phyloP scores from a whole-genome alignment of 1,140 invertebrate species.

The Solenopsis fugax region DNA sequence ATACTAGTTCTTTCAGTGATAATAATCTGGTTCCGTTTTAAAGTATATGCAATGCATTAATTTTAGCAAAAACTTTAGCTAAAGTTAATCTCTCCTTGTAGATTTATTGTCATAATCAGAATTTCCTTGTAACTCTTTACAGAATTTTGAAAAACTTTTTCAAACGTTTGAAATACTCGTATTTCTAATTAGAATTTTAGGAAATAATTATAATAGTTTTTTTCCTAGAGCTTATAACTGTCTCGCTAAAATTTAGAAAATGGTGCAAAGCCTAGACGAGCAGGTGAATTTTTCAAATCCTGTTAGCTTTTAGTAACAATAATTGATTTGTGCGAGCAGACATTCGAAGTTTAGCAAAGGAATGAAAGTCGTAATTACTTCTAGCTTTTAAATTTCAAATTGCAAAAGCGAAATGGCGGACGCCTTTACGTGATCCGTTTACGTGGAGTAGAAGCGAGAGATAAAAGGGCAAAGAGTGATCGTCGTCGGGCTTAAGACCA shows the following conservation, averaged over 20 bases:
- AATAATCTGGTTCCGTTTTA: no score
- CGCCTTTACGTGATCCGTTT: constrained; percentile 16
- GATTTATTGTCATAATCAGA: not conserved
- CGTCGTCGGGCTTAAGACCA: constrained; percentile 48
- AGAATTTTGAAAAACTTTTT: not conserved
- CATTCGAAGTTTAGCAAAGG: not conserved
- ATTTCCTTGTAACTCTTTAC: not conserved
- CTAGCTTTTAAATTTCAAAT: constrained; percentile 25
- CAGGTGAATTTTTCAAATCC: not conserved
- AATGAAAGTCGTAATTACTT: constrained; percentile 12
- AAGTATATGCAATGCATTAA: not conserved
- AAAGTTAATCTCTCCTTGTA: not conserved
- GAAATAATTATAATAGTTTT: not conserved
- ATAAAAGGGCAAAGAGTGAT: constrained; percentile 33
- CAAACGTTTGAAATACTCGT: not conserved
- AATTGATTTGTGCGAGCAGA: not conserved
- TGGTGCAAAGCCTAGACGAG: not conserved
- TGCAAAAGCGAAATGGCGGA: not conserved
- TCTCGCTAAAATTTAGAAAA: constrained; percentile 10
- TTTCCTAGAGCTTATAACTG: not conserved
- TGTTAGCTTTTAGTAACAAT: not conserved
- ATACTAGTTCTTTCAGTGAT: no score
- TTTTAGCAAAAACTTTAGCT: not conserved
- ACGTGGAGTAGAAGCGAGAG: not conserved
- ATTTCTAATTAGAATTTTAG: not conserved